These are phyloP conservation scores for Geophilus truncorum DNA, from an alignment of 2,888 invertebrate genomes.

Conservation along the genomic window DNA sequence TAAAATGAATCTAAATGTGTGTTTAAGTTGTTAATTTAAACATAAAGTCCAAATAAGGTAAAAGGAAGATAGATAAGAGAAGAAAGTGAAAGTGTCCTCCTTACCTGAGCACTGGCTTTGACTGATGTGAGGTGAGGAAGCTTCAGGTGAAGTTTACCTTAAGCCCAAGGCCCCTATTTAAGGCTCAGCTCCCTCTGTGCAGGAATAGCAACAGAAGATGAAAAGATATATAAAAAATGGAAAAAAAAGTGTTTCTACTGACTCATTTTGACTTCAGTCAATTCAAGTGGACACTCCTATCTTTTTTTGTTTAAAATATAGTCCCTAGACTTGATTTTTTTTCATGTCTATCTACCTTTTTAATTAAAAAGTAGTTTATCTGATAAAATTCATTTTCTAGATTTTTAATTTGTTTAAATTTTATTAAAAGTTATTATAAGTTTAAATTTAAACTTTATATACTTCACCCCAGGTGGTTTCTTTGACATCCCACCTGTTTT, in stretches of 20 bases:
- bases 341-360: no score
- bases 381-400: neutral
- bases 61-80: neutral
- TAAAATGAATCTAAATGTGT: neutral
- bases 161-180: constrained; percentile 23
- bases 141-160: constrained; percentile 15
- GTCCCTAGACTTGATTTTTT: neutral
- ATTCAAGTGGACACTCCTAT: neutral
- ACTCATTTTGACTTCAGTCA: neutral
- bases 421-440: neutral
- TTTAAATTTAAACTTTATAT: no score
- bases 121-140: constrained; percentile 24
- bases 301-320: no score
- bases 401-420: neutral
- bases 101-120: constrained; percentile 20
- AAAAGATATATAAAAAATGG: neutral
- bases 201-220: neutral
- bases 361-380: no score
- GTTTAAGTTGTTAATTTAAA: neutral
- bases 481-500: neutral
- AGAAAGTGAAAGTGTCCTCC: constrained; percentile 6
- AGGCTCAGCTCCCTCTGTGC: constrained; percentile 22
- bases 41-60: no score
- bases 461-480: neutral
- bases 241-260: neutral